Evolutionary conservation across 2,797 vertebrate species (phyloP).

Genomic region (Amphiprion clarkii): DNA sequence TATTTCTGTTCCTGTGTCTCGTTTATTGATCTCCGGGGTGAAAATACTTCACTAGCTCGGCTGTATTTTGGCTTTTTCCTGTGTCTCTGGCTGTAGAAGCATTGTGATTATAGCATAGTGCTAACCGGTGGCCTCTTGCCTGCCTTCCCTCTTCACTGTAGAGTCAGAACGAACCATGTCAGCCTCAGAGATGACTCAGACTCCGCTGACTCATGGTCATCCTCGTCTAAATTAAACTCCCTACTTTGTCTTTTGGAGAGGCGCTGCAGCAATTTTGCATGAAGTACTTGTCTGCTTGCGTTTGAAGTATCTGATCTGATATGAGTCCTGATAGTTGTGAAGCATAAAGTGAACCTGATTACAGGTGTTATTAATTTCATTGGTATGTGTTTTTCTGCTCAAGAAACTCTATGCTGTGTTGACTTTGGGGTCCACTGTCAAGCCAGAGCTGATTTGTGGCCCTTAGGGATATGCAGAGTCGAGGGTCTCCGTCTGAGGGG

Average conservation of each 20-base stretch:
- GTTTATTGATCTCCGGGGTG: constrained; percentile 15
- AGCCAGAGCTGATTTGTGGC: too few species aligned
- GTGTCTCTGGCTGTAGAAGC: constrained; percentile 33
- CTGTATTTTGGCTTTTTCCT: constrained; percentile 21
- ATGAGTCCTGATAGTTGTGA: too few species aligned
- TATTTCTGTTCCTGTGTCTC: constrained; percentile 1
- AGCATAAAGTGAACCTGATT: too few species aligned
- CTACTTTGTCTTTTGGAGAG: constrained; percentile 30
- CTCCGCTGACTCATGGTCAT: constrained; percentile 62
- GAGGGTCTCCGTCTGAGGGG: too few species aligned
- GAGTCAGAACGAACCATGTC: constrained; percentile 47
- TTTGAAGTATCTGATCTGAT: background rate
- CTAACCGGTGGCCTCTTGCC: constrained; percentile 45
- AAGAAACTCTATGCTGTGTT: too few species aligned
- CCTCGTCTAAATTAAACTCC: constrained; percentile 59
- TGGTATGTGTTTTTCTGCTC: too few species aligned
- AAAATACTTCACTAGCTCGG: constrained; percentile 19
- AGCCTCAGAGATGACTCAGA: constrained; percentile 67
- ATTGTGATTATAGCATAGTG: constrained; percentile 38
- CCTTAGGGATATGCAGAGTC: too few species aligned
- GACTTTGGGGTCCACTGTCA: too few species aligned
- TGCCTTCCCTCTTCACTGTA: constrained; percentile 21
- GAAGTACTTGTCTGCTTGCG: constrained; percentile 12
- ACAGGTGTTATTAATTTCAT: too few species aligned
- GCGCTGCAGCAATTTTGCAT: constrained; percentile 21